Evolutionary conservation across 2,797 vertebrate species (phyloP), one percentile per base, ranked within the genome.

Genomic region (Platalea minor): DNA sequence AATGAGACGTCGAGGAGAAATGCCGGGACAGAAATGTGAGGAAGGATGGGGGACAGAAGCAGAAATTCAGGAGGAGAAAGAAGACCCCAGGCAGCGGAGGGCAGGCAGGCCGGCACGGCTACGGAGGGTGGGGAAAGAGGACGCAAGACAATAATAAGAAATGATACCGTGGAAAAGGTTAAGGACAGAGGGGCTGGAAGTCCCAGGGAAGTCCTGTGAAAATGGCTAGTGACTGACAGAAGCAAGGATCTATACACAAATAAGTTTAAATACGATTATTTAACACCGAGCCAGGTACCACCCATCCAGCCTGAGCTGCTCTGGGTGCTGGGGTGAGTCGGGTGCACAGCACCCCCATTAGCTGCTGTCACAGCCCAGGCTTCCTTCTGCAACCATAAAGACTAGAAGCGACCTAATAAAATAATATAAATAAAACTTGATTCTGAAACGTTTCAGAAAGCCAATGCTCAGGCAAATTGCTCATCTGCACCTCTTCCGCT

Each of bases 361-460:
- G 46, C 60, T 33, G 17, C 53, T 15, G 1, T 10, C 63, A 1
- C 50, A 53, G 43, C 54, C 54, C 43, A 13, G 41, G 25, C 23
- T 46, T 68, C 29, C 61, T 63, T 12, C 83, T 74, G 45, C 51
- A 48, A 3, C 43, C 33, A 3, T 0, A 7, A 35, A 41, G 67
- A 35, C 39, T 10, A 9, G 26, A 54, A 70, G 33, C 24, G 9
- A 25, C 50, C 45, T 45, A 15, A 25, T 13, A 14, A 79, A 75
- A n/a, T 10, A 13, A 16, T 1, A 8, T 1, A 18, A 48, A 50
- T 2, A 41, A 61, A 53, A 1, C 5, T 17, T 29, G 13, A 10
- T 7, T 41, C 35, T 3, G 6, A 33, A 25, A 20, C 0, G 2
- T 25, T 45, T 15, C 57, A 7, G 14, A 37, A 31, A 45, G 51